Base-by-base conservation (phyloP, 2,888 invertebrate genomes). In the Harpalus rufipes region DNA sequence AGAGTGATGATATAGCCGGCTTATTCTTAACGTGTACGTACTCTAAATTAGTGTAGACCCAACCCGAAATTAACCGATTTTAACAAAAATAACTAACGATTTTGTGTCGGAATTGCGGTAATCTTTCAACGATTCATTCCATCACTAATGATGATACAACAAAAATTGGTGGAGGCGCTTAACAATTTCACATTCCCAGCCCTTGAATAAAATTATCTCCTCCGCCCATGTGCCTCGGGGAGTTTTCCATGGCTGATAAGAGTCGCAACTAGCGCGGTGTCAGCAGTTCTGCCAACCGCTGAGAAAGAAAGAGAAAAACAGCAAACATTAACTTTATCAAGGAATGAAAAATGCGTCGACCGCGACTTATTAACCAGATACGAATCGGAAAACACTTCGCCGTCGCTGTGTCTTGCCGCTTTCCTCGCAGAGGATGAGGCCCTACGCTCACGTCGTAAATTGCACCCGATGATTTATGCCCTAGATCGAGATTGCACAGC, bases 261-360 rank as follows among this genome's bases (percentile, higher is more conserved):
- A 78, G 21, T 8, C 25, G 32, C 21, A 14, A 78, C 72, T 44
- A 61, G 59, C 21, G 44, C 61, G 63, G 12, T 63, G 80, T 63
- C 80, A 80, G 80, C 80, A 80, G 61, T 80, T 80, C 32, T 80
- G 80, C 80, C 80, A 80, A 80, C 59, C 61, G 80, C 44, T 8
- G 16, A 44, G 78, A 74, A 80, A 80, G 61, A 80, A 80, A 80
- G 80, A 80, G 80, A 61, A 80, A 80, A 80, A 80, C 59, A 61
- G 59, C 79, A 82, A 82, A 82, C 82, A 74, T 82, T 82, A 82
- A 82, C 72, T 82, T 82, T 82, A 82, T 82, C 82, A 82, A 82
- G 39, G 82, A 74, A 82, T 82, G 82, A 82, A 82, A 82, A 82
- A 82, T 82, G 81, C 68, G 81, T 65, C 68, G 81, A n/a, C 21